Evolutionary conservation across 2,113 vertebrate species (phyloP), one percentile per base, ranked within the genome.

Genomic region (Machaerirhynchus nigripectus): DNA sequence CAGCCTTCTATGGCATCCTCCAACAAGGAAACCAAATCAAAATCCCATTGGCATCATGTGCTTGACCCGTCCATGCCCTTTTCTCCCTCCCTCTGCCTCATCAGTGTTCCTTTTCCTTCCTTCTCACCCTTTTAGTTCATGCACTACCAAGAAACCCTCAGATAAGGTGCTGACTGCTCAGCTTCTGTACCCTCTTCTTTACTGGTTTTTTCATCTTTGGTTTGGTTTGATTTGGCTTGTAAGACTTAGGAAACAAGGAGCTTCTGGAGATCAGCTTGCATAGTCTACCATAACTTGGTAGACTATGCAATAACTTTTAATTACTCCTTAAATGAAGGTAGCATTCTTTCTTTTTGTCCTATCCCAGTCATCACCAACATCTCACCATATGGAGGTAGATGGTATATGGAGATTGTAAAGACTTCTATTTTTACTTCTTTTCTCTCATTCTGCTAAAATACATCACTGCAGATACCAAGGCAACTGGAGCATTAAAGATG

Each of bases 41-140:
- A 46, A 55, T 3, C 20, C 22, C 15, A 33, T 5, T 26, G 64
- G 2, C 18, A 73, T 13, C 3, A 2, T 0, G 1, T 26, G 10
- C 17, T 71, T 0, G 1, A 28, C 12, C 18, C 0, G 0, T n/a
- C 15, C 23, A 11, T 76, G 26, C 8, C 24, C 1, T 1, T 59
- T 77, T 69, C 35, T 65, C 20, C 26, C 19, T 80, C 17, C 9
- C 8, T 75, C 50, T 82, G 30, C 7, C 24, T 27, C 2, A 1
- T 12, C 28, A 22, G 10, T 15, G 33, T 30, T 18, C 16, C 3
- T 28, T 65, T 11, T 65, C 5, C 30, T 65, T 12, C 31, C 4
- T 77, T 50, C 26, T 85, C 22, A 73, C 0, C 8, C 6, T 16
- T 16, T 55, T 39, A 87, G 21, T 4, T 88, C 0, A 0, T 46